These are phyloP conservation scores for Lydus trimaculatus DNA, from an alignment of 2,888 invertebrate genomes.

Conservation along the genomic window DNA sequence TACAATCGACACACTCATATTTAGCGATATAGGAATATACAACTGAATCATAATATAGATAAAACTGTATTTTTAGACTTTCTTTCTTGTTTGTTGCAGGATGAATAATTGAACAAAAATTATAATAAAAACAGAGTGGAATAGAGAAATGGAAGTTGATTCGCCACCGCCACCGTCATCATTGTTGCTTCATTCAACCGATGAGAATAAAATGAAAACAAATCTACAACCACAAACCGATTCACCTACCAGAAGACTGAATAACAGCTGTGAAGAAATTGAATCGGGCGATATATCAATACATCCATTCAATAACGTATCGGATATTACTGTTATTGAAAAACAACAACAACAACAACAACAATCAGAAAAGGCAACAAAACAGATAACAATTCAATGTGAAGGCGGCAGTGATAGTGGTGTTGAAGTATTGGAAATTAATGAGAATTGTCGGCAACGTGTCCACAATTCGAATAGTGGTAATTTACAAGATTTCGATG, in stretches of 20 bases:
- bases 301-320: slow-evolving; percentile 51
- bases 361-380: slow-evolving; percentile 10
- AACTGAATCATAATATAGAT: slow-evolving; percentile 16
- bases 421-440: slow-evolving; percentile 71
- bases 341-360: slow-evolving; percentile 10
- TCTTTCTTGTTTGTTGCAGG: slow-evolving; percentile 32
- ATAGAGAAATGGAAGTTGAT: slow-evolving; percentile 35
- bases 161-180: slow-evolving; percentile 29
- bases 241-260: slow-evolving; percentile 24
- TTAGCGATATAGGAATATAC: neutral
- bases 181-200: slow-evolving; percentile 24
- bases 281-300: slow-evolving; percentile 49
- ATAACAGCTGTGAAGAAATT: slow-evolving; percentile 38
- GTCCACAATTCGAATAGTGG: slow-evolving; percentile 68
- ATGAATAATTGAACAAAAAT: slow-evolving; percentile 31
- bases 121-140: neutral
- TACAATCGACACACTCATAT: neutral
- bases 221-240: slow-evolving; percentile 17
- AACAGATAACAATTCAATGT: slow-evolving; percentile 47
- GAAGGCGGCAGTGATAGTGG: slow-evolving; percentile 86
- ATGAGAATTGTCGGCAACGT: slow-evolving; percentile 59
- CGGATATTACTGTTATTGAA: slow-evolving; percentile 52
- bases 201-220: slow-evolving; percentile 19
- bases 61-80: slow-evolving; percentile 12
- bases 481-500: slow-evolving; percentile 67